Evolutionary conservation across 2,888 invertebrate species (phyloP).

Genomic region (Heliconius charithonia): DNA sequence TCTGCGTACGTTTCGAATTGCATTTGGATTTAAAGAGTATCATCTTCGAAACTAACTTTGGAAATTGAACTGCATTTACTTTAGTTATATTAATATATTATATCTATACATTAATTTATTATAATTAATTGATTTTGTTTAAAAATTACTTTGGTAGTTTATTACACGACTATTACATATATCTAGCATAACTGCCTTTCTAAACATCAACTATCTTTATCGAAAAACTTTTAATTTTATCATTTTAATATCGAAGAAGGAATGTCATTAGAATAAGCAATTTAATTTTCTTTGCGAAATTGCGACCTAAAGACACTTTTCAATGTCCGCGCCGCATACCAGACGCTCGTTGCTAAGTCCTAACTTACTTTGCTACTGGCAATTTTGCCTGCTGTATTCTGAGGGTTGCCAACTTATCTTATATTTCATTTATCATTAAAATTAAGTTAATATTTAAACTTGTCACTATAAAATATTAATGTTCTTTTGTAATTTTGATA

Average conservation of each 20-base stretch:
- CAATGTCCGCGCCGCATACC: constrained; percentile 34
- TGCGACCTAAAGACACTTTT: constrained; percentile 34
- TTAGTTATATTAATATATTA: neutral
- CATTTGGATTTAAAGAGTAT: constrained; percentile 6
- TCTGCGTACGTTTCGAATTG: neutral
- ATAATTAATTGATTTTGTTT: too few relatives aligned
- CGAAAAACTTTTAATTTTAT: constrained; percentile 21
- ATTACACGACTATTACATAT: neutral
- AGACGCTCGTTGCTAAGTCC: constrained; percentile 40
- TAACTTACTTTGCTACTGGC: constrained; percentile 45
- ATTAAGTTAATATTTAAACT: neutral
- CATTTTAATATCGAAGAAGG: constrained; percentile 23
- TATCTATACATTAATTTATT: too few relatives aligned
- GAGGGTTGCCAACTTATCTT: constrained; percentile 7
- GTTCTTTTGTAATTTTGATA: neutral
- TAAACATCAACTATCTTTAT: neutral
- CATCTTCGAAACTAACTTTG: neutral
- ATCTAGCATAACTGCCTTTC: neutral
- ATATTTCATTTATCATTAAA: neutral
- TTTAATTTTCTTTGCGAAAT: constrained; percentile 27
- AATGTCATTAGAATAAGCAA: constrained; percentile 32
- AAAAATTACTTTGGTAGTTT: too few relatives aligned
- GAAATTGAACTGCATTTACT: neutral
- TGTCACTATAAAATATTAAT: neutral
- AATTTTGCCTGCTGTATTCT: constrained; percentile 41